Evolutionary conservation across 2,888 invertebrate species (phyloP).

Genomic region (Lasioglossum vierecki): DNA sequence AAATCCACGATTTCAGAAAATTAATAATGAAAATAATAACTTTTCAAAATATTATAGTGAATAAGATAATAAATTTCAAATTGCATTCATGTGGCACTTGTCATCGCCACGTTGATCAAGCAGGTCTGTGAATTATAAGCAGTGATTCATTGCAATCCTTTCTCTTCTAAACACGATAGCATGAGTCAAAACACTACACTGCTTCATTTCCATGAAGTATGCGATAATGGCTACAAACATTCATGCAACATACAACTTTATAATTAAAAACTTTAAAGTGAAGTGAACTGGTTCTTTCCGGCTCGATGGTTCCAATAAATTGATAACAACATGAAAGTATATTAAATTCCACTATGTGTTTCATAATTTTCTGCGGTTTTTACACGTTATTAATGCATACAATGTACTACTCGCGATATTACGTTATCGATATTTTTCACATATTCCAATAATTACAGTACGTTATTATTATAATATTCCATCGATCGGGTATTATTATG

Average conservation of each 20-base stretch:
- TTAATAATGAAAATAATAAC: not conserved
- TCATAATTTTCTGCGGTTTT: not conserved
- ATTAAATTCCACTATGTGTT: not conserved
- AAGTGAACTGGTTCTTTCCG: not conserved
- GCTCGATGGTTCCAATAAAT: not conserved
- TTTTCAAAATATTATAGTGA: not conserved
- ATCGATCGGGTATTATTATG: not conserved
- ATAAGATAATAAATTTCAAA: not conserved
- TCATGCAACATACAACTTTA: not conserved
- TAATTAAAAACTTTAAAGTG: not conserved
- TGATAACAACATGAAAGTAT: not conserved
- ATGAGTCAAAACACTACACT: not conserved
- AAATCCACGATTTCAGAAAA: not conserved
- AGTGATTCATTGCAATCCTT: conserved; percentile 5
- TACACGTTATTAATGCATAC: not conserved
- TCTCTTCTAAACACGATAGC: not conserved
- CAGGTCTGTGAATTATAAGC: not conserved
- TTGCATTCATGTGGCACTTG: not conserved
- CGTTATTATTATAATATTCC: not conserved
- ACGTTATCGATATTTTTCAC: not conserved
- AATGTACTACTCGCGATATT: not conserved
- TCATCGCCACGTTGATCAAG: not conserved
- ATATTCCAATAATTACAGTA: not conserved
- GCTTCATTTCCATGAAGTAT: not conserved
- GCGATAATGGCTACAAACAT: not conserved